phyloP scores from a whole-genome alignment of 1,140 invertebrate species.

The Physella acuta region DNA sequence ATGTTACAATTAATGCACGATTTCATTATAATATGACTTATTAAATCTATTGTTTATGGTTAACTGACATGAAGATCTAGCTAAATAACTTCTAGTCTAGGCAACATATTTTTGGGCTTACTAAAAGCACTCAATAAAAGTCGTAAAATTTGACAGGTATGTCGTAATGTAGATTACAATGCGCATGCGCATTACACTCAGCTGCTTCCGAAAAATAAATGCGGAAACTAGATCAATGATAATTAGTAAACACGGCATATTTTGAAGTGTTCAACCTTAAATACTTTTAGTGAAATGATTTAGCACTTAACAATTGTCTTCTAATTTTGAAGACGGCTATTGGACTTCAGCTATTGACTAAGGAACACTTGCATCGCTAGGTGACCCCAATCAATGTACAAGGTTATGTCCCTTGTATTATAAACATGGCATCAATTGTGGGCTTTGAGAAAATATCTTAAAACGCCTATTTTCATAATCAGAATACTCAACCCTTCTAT shows the following conservation, averaged over 20 bases:
- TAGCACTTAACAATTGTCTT: not conserved
- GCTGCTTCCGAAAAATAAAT: slow-evolving; percentile 29
- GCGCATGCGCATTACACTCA: slow-evolving; percentile 28
- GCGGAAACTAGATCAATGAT: slow-evolving; percentile 27
- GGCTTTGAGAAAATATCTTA: slow-evolving; percentile 18
- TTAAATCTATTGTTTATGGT: too few species aligned
- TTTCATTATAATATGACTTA: too few species aligned
- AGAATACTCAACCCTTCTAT: slow-evolving; percentile 20
- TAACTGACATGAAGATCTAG: too few species aligned
- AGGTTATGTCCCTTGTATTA: slow-evolving; percentile 39
- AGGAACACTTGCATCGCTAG: not conserved
- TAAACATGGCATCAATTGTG: slow-evolving; percentile 34
- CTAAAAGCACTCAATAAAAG: too few species aligned
- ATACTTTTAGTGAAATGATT: not conserved
- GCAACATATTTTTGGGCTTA: too few species aligned
- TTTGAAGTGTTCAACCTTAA: slow-evolving; percentile 7
- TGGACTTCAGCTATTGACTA: not conserved
- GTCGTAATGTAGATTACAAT: too few species aligned
- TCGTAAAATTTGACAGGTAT: too few species aligned
- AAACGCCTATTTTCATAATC: slow-evolving; percentile 20
- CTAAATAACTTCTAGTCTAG: too few species aligned
- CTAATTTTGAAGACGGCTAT: not conserved
- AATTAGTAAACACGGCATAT: slow-evolving; percentile 24
- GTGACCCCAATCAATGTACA: slow-evolving; percentile 30
- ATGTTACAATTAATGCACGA: too few species aligned